phyloP scores from a whole-genome alignment of 2,797 vertebrate genomes.

The Cyprinodon diabolis region DNA sequence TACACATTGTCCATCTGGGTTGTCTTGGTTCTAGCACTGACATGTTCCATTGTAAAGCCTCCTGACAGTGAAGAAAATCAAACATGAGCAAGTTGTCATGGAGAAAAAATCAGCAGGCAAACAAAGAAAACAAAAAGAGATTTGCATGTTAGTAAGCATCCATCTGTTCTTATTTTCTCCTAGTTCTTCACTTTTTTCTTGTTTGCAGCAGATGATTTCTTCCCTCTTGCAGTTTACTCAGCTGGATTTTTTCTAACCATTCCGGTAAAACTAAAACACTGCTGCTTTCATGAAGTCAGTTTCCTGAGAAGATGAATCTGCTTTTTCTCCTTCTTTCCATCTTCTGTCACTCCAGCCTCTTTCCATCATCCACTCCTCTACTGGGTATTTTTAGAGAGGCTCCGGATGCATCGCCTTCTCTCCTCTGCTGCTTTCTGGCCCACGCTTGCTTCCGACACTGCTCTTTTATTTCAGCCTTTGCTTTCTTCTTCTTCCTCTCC shows the following conservation, averaged over 20 bases:
- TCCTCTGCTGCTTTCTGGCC: slow-evolving; percentile 52
- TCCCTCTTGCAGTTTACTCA: neutral
- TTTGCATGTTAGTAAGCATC: slow-evolving; percentile 39
- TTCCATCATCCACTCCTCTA: slow-evolving; percentile 57
- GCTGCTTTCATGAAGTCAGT: slow-evolving; percentile 7
- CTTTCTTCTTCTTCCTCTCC: slow-evolving; percentile 24
- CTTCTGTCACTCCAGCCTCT: slow-evolving; percentile 55
- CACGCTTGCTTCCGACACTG: slow-evolving; percentile 64
- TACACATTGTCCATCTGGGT: slow-evolving; percentile 55
- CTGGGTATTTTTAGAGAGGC: slow-evolving; percentile 74
- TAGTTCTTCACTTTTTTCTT: slow-evolving; percentile 9
- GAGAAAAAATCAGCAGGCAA: slow-evolving; percentile 32
- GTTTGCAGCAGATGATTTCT: neutral
- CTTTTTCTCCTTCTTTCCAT: slow-evolving; percentile 45
- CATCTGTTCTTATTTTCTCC: slow-evolving; percentile 36
- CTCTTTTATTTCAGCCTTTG: slow-evolving; percentile 59
- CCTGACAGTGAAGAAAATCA: slow-evolving; percentile 39
- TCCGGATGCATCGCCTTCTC: slow-evolving; percentile 64
- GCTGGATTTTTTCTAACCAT: neutral
- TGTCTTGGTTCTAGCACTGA: slow-evolving; percentile 35
- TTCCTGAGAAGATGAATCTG: slow-evolving; percentile 26
- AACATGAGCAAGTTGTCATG: slow-evolving; percentile 32
- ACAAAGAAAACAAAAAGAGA: slow-evolving; percentile 29
- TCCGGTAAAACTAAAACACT: neutral
- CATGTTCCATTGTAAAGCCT: slow-evolving; percentile 31